Conservation (phyloP, 23 tunicate species). For the Styela plicata region DNA sequence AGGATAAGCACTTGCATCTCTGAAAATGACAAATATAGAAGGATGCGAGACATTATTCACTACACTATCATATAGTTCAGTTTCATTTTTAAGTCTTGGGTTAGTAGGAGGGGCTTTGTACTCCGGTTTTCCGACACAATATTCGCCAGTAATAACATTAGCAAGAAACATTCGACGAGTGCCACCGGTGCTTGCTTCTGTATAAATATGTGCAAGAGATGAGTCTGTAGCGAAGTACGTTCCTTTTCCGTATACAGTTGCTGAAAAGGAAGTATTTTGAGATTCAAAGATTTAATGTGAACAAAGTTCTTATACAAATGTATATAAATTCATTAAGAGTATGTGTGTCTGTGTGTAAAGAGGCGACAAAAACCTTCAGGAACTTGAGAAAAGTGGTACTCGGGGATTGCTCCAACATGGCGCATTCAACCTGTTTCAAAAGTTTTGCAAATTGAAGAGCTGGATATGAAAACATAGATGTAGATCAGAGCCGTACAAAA, state of each 20-base stretch:
- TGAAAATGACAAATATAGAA: slow-evolving; percentile 61
- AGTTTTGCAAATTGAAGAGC: too few species aligned
- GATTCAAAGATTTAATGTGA: too few species aligned
- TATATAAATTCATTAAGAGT: too few species aligned
- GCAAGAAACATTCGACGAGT: slow-evolving; percentile 12
- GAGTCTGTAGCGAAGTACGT: slow-evolving; percentile 16
- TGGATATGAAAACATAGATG: too few species aligned
- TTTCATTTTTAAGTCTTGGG: not conserved
- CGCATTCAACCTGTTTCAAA: too few species aligned
- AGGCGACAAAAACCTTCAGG: too few species aligned
- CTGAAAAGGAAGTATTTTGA: slow-evolving; percentile 1
- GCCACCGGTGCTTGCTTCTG: not conserved
- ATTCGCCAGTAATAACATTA: slow-evolving; percentile 21
- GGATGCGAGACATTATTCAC: slow-evolving; percentile 40
- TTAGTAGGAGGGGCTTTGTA: slow-evolving; percentile 16
- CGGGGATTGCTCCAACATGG: too few species aligned
- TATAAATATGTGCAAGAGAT: not conserved
- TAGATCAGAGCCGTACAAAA: too few species aligned
- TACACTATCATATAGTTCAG: slow-evolving; percentile 57
- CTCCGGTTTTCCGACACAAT: not conserved
- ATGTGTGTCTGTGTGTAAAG: too few species aligned
- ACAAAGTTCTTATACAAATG: too few species aligned
- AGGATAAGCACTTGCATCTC: slow-evolving; percentile 71
- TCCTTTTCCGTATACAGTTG: slow-evolving; percentile 20
- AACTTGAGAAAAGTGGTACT: too few species aligned